These are phyloP conservation scores for Acanthosoma haemorrhoidale DNA, from an alignment of 2,888 invertebrate species.

Conservation along the genomic window DNA sequence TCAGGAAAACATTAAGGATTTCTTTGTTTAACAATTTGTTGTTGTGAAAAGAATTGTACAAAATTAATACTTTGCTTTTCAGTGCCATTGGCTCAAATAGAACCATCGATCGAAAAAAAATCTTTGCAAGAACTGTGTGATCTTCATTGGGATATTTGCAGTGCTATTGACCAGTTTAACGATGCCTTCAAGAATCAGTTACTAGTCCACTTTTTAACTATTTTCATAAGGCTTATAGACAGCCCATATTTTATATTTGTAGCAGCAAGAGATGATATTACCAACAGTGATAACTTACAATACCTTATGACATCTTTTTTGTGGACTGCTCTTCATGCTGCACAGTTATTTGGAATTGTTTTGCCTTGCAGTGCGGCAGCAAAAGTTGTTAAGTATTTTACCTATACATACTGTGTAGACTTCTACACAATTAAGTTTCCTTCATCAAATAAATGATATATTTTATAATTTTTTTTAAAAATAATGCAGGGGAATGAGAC, in stretches of 20 bases:
- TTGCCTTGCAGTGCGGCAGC: background rate
- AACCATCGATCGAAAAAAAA: no score
- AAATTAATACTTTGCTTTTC: no score
- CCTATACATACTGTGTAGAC: background rate
- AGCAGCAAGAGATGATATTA: background rate
- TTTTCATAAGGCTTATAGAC: background rate
- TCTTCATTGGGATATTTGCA: background rate
- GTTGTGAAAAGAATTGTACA: no score
- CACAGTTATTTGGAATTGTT: background rate
- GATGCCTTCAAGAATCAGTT: background rate
- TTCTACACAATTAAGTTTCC: background rate
- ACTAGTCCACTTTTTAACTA: background rate
- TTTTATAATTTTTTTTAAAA: background rate
- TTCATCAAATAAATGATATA: background rate
- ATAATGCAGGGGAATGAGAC: background rate
- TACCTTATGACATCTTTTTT: background rate
- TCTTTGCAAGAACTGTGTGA: background rate
- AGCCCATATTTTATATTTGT: background rate
- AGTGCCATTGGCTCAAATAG: no score
- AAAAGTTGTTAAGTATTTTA: background rate
- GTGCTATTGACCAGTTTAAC: background rate
- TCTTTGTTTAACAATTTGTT: no score
- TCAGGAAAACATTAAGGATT: no score
- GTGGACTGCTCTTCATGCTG: background rate
- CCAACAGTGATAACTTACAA: background rate